Base-by-base conservation (phyloP, 1,140 invertebrate genomes). In the Tetraneura akinire region DNA sequence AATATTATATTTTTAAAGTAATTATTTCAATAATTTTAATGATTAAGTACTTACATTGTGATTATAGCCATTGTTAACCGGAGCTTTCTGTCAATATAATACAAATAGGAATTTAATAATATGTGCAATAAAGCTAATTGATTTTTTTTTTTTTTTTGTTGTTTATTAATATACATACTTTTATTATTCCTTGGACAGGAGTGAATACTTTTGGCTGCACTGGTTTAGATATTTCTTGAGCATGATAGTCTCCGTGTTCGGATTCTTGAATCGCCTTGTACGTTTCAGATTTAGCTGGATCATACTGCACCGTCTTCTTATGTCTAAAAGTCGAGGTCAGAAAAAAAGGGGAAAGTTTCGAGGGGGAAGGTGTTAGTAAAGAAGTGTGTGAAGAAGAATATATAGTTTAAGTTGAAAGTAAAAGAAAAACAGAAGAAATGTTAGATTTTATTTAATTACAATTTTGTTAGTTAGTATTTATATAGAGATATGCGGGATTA, bases 251-350 rank as follows among this genome's bases (percentile, higher is more conserved):
- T 55, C 89, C 89, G 49, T 88, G 85, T 84, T 89, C 88, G 82
- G 91, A 90, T 86, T 94, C 92, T 86, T 93, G 91, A 60, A 94
- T 89, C 83, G 91, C 92, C 88, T 91, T 92, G 88, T 90, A 94
- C 32, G 93, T 93, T 85, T 94, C 93, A 85, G 92, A 94, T 87
- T 92, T 92, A 85, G 91, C 91, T 82, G 93, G 93, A 88, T 94
- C 92, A 87, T 91, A 94, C 83, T 89, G 89, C 83, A 91, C 86
- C 82, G 91, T 90, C 86, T 90, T 90, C 89, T 90, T 92, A 55
- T 81, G 80, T 74, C 83, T 84, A 80, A 23, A n/a, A 11, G 45
- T 80, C 47, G 23, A 16, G 32, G 47, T 37, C 45, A 66, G 60
- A 53, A 45, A 80, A 62, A 81, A 68, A 21, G 74, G 80, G 74